A percentile compares a stretch with the other conserved stretches of the same genome.
These are phyloP conservation scores for Lophius americanus DNA, from an alignment of 2,797 vertebrate species.

Conservation along the genomic window DNA sequence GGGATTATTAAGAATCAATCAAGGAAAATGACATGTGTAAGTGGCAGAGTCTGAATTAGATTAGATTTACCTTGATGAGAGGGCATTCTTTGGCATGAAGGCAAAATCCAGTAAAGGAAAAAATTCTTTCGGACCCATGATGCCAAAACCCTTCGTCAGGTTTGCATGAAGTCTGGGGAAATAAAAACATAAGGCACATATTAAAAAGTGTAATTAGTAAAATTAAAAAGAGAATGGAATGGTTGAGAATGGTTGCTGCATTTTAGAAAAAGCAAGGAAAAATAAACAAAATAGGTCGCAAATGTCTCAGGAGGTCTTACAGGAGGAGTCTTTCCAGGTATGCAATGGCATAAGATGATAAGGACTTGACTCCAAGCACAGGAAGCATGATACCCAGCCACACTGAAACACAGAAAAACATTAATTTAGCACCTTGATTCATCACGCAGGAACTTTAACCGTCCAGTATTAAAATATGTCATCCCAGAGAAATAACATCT, in stretches of 20 bases:
- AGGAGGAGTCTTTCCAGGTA: slow-evolving; percentile 93
- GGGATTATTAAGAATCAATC: too few species aligned
- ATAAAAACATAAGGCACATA: background rate
- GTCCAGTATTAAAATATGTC: background rate
- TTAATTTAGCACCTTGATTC: background rate
- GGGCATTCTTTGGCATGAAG: slow-evolving; percentile 96
- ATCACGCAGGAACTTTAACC: background rate
- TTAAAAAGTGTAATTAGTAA: background rate
- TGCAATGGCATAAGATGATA: slow-evolving; percentile 90
- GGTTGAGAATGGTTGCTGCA: background rate
- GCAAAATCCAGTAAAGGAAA: slow-evolving; percentile 97
- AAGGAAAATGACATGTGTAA: too few species aligned
- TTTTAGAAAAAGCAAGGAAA: background rate
- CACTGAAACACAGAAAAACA: slow-evolving; percentile 78
- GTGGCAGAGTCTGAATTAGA: background rate
- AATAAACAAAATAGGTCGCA: background rate
- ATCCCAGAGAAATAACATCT: too few species aligned
- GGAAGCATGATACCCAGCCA: slow-evolving; percentile 97
- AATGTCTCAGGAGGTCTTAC: slow-evolving; percentile 80
- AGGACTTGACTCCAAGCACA: slow-evolving; percentile 90
- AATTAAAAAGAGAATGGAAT: too few species aligned
- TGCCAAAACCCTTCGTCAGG: slow-evolving; percentile 94
- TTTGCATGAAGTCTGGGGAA: slow-evolving; percentile 89
- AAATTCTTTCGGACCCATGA: slow-evolving; percentile 96
- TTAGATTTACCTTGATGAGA: slow-evolving; percentile 85